Evolutionary conservation across 2,888 invertebrate genomes (phyloP).

Genomic region (Lampropteryx suffumata): DNA sequence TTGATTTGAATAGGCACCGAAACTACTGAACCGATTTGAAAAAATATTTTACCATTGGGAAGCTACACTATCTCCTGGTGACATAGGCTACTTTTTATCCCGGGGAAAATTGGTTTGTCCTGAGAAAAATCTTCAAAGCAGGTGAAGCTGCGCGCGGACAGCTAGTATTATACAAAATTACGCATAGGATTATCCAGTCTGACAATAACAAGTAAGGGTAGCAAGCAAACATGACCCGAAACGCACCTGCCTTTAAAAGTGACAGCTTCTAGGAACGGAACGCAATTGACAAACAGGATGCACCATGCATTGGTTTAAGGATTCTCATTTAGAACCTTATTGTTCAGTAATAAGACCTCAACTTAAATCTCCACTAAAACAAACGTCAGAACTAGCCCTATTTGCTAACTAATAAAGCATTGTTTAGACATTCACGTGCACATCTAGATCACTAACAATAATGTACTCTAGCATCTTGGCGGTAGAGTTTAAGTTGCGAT

Average conservation of each 20-base stretch:
- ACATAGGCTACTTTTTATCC: no score
- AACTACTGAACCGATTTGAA: no score
- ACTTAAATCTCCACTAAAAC: constrained; percentile 1
- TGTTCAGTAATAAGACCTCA: background rate
- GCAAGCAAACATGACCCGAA: constrained; percentile 17
- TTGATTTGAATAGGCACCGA: no score
- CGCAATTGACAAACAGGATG: constrained; percentile 14
- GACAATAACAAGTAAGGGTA: background rate
- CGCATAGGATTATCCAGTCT: background rate
- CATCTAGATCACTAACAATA: background rate
- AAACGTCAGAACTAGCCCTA: constrained; percentile 9
- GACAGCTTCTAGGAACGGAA: constrained; percentile 22
- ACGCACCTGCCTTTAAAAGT: constrained; percentile 16
- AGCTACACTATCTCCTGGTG: no score
- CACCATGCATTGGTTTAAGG: background rate
- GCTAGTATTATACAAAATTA: no score
- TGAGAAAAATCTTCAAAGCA: no score
- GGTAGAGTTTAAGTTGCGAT: constrained; percentile 4
- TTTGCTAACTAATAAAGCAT: constrained; percentile 10
- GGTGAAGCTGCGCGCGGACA: no score
- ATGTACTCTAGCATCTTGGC: constrained; percentile 3
- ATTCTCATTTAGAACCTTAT: background rate
- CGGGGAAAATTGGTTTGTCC: no score
- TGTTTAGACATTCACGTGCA: constrained; percentile 12
- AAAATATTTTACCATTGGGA: no score